These are phyloP conservation scores for Morpho helenor DNA, from an alignment of 2,888 invertebrate species.

Conservation along the genomic window DNA sequence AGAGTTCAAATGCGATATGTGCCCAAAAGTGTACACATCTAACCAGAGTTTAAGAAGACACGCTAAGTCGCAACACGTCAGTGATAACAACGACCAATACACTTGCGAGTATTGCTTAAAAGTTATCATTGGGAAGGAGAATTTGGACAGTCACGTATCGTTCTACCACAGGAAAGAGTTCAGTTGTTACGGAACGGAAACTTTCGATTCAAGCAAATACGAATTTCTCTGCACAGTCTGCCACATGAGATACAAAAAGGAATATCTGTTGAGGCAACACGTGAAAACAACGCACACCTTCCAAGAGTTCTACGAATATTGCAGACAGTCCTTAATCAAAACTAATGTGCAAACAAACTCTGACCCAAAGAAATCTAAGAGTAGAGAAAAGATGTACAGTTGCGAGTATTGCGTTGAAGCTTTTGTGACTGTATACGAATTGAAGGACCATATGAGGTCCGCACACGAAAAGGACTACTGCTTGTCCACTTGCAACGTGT, in stretches of 20 bases:
- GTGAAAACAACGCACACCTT: constrained; percentile 54
- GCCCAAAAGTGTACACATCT: constrained; percentile 58
- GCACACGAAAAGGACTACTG: constrained; percentile 51
- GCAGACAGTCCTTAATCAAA: constrained; percentile 42
- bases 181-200: neutral
- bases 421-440: constrained; percentile 44
- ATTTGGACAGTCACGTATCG: constrained; percentile 35
- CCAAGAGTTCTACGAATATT: constrained; percentile 54
- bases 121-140: constrained; percentile 33
- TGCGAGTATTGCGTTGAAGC: constrained; percentile 51
- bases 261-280: constrained; percentile 46
- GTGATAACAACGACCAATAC: constrained; percentile 31
- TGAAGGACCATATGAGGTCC: constrained; percentile 54
- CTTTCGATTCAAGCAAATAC: constrained; percentile 12
- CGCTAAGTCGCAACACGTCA: constrained; percentile 36
- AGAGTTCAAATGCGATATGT: constrained; percentile 49
- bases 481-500: constrained; percentile 56
- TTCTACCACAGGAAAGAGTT: constrained; percentile 25
- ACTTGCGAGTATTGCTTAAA: constrained; percentile 36
- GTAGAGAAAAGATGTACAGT: constrained; percentile 28
- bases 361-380: constrained; percentile 7
- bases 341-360: constrained; percentile 11
- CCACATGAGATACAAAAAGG: constrained; percentile 39
- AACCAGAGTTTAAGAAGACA: constrained; percentile 57
- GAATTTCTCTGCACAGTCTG: constrained; percentile 42